Conservation (phyloP, 2,113 vertebrate genomes). For the Sterna hirundo region DNA sequence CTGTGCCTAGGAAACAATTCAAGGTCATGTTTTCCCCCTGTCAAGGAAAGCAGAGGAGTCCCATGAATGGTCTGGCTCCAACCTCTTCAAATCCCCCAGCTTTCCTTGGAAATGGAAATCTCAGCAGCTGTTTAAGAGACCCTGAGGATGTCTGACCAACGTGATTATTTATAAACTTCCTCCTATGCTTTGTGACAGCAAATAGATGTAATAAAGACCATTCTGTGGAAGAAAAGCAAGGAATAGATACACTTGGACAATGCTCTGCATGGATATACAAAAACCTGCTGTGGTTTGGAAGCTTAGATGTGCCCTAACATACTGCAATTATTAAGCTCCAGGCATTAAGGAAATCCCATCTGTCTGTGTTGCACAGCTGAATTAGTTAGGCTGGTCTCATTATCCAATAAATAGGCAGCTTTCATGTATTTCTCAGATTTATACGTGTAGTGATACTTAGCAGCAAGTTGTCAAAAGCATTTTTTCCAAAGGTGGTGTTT, state of each 20-base stretch:
- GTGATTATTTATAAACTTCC: not conserved
- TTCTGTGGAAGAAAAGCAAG: not conserved
- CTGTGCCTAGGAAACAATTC: not conserved
- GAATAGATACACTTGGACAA: not conserved
- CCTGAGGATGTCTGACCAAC: not conserved
- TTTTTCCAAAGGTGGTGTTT: conserved; percentile 5
- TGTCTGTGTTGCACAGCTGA: not conserved
- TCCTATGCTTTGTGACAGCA: not conserved
- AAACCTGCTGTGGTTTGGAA: conserved; percentile 4
- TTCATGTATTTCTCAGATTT: not conserved
- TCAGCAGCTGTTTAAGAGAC: conserved; percentile 3
- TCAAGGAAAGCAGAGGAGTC: not conserved
- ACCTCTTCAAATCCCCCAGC: not conserved
- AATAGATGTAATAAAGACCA: not conserved
- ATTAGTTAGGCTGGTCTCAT: not conserved
- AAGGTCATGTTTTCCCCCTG: not conserved
- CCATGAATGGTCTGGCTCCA: not conserved
- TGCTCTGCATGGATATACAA: not conserved
- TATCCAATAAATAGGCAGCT: not conserved
- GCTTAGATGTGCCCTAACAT: conserved; percentile 22
- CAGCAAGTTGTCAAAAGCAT: conserved; percentile 28
- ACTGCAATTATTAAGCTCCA: not conserved
- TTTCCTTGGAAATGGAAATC: not conserved
- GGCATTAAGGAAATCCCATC: conserved; percentile 46
- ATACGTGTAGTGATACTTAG: not conserved